Evolutionary conservation across 2,888 invertebrate genomes (phyloP), one percentile per base, ranked within the genome.

Genomic region (Polymixis flavicincta): DNA sequence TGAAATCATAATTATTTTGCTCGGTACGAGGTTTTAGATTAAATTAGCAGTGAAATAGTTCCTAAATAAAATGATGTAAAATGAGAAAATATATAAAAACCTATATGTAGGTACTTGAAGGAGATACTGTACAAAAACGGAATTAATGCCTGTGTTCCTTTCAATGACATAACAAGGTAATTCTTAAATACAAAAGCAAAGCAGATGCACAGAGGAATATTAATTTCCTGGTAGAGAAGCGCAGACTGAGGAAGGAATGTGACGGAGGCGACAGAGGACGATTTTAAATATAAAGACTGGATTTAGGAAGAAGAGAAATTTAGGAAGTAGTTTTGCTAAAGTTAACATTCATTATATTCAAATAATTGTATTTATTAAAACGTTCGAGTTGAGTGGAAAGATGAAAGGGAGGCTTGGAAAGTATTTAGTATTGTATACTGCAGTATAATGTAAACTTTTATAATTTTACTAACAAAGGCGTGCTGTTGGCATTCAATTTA

Each of bases 171-270:
- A 61, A 17, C 17, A 25, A 42, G 19, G 9, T 32, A 17, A 17
- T 42, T 17, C 7, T n/a, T 42, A 19, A 70, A 32, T 19, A 48
- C 17, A 17, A 45, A 13, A 28, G n/a, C 37, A 32, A 59, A 17
- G 14, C 32, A 32, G 45, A 65, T 45, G 60, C 37, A 54, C 67
- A 69, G 37, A 76, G 76, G 63, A 65, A 32, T 54, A 48, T 71
- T 65, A 80, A 85, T 85, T 87, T 87, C 82, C 81, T 81, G 65
- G 17, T 25, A 17, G n/a, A 61, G 4, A 61, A 17, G n/a, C 13
- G 19, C 19, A 64, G 52, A 50, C 32, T 25, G 63, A 70, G 52
- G 54, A 75, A 71, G 54, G 32, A 52, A 74, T 68, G 22, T 57
- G 54, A 70, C 75, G 61, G 60, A 68, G 70, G 57, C 50, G 14